Conservation (phyloP, 2,797 vertebrate species). For the Semaprochilodus insignis region DNA sequence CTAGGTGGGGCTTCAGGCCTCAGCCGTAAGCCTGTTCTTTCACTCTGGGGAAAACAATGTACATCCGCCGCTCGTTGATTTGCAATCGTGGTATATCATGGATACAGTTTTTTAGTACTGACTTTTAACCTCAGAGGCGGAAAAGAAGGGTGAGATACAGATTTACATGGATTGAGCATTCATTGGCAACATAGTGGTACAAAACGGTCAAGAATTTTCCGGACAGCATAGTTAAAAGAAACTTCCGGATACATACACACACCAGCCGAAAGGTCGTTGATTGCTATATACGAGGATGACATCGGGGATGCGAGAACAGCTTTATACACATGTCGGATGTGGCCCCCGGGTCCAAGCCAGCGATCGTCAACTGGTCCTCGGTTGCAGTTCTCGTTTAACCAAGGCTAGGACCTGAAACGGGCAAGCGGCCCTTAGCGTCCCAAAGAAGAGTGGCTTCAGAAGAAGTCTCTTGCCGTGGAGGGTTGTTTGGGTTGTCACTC, state of each 20-base stretch:
- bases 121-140: constrained; percentile 37
- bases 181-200: constrained; percentile 57
- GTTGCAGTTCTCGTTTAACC: constrained; percentile 56
- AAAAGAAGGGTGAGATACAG: constrained; percentile 37
- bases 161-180: constrained; percentile 58
- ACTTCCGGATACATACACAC: constrained; percentile 78
- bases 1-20: constrained; percentile 59
- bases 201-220: constrained; percentile 74
- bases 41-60: constrained; percentile 18
- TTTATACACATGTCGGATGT: constrained; percentile 77
- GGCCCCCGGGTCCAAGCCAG: constrained; percentile 56
- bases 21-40: constrained; percentile 1
- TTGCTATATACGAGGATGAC: constrained; percentile 75
- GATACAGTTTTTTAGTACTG: constrained; percentile 9
- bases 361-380: constrained; percentile 61
- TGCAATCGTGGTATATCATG: constrained; percentile 1
- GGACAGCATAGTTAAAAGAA: constrained; percentile 77
- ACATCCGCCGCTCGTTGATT: constrained; percentile 28
- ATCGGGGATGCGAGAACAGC: constrained; percentile 59
- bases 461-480: constrained; percentile 28
- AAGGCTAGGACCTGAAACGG: constrained; percentile 51
- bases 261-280: constrained; percentile 71
- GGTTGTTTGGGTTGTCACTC: not conserved
- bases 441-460: constrained; percentile 13
- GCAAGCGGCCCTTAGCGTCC: constrained; percentile 38